A percentile compares a stretch with the other conserved stretches of the same genome.
These are phyloP conservation scores for Andrena bucephala DNA, from an alignment of 2,888 invertebrate species.

Conservation along the genomic window DNA sequence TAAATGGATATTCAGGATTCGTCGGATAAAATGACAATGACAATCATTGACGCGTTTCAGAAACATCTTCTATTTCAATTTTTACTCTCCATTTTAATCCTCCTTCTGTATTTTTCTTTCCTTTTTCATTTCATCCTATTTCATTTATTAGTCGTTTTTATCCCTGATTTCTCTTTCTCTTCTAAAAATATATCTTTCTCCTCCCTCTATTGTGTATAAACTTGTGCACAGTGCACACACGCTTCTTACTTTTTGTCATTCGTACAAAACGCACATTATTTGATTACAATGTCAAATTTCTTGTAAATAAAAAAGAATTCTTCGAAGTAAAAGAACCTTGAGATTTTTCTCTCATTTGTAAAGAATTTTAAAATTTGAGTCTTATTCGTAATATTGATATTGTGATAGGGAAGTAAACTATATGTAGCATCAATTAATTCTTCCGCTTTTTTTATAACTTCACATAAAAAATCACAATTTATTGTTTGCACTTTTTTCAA, in stretches of 20 bases:
- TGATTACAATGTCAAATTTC: constrained; percentile 53
- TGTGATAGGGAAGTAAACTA: constrained; percentile 9
- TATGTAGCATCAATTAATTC: constrained; percentile 28
- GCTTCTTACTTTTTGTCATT: constrained; percentile 24
- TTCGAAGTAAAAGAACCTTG: not conserved
- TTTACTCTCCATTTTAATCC: not conserved
- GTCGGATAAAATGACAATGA: not conserved
- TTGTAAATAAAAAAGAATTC: constrained; percentile 68
- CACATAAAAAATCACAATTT: constrained; percentile 61
- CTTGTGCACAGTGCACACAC: not conserved
- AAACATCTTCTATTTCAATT: constrained; percentile 19
- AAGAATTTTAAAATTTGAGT: not conserved
- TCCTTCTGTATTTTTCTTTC: not conserved
- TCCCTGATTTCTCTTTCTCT: not conserved
- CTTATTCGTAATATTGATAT: not conserved
- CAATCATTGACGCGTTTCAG: constrained; percentile 1
- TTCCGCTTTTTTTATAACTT: constrained; percentile 55
- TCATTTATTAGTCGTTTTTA: not conserved
- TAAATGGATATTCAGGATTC: constrained; percentile 13
- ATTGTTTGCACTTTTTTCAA: constrained; percentile 15
- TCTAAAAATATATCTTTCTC: not conserved
- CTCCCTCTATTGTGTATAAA: not conserved
- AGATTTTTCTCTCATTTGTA: constrained; percentile 6
- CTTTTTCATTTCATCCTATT: not conserved
- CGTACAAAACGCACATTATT: constrained; percentile 62